A percentile compares a stretch with the other conserved stretches of the same genome.
These are phyloP conservation scores for Trichogramma dendrolimi DNA, from an alignment of 2,888 invertebrate genomes.

Conservation along the genomic window DNA sequence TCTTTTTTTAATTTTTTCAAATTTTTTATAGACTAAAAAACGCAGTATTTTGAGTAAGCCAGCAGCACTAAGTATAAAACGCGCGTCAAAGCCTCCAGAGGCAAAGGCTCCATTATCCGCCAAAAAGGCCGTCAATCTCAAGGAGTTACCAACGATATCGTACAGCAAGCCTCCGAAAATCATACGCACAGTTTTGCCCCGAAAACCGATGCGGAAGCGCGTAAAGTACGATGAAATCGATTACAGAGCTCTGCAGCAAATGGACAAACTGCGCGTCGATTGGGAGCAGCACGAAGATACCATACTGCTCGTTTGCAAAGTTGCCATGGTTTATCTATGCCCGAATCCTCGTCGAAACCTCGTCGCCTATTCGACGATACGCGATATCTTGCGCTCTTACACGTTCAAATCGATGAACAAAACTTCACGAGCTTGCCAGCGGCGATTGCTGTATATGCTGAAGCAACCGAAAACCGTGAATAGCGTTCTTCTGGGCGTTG, in stretches of 20 bases:
- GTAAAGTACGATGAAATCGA: constrained; percentile 62
- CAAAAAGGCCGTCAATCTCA: constrained; percentile 9
- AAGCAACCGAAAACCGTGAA: constrained; percentile 59
- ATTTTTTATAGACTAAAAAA: too few relatives aligned
- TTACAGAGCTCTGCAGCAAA: constrained; percentile 59
- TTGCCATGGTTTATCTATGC: constrained; percentile 58
- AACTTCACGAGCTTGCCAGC: constrained; percentile 65
- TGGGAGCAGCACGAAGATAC: constrained; percentile 70
- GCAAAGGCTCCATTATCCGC: not conserved
- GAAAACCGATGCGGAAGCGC: constrained; percentile 35
- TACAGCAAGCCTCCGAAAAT: constrained; percentile 22
- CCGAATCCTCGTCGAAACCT: constrained; percentile 50
- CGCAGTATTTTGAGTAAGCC: too few relatives aligned
- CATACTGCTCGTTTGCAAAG: constrained; percentile 64
- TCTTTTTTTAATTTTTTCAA: too few relatives aligned
- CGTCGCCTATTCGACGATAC: constrained; percentile 52
- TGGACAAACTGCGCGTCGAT: constrained; percentile 59
- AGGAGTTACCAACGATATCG: constrained; percentile 22
- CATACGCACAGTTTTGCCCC: constrained; percentile 41
- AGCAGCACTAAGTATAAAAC: too few relatives aligned
- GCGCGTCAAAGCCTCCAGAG: not conserved
- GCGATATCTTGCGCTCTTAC: constrained; percentile 58
- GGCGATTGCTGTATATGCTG: constrained; percentile 62
- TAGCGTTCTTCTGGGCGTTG: constrained; percentile 60
- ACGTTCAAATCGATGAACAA: constrained; percentile 60